Base-by-base conservation (phyloP, 2,113 vertebrate genomes). In the Cairina moschata region DNA sequence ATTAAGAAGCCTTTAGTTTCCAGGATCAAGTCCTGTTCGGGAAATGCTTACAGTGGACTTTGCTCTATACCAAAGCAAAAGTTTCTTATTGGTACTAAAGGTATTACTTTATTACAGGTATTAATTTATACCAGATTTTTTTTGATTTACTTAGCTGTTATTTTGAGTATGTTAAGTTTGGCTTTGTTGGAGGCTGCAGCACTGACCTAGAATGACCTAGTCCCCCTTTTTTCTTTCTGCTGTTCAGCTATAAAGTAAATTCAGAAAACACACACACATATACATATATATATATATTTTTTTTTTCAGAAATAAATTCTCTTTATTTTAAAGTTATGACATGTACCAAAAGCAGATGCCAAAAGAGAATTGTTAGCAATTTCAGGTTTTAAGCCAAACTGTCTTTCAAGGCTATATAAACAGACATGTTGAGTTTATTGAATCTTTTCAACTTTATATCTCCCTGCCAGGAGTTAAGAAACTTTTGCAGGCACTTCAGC, bases 311-410 rank as follows among this genome's bases (percentile, higher is more conserved):
- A 97, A 95, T 88, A 88, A 91, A 92, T 81, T 71, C 2, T 77
- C 72, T 96, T 95, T 96, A 96, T 97, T 97, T 96, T 92, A 69
- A 91, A 94, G 82, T 86, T 90, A 48, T 82, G 56, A 77, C 63
- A 83, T 89, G 76, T 77, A 82, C 29, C 44, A 89, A 95, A 95
- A 94, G 89, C 63, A 92, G 65, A 89, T 0, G 11, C 52, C 63
- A 91, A 56, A 93, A 72, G 13, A 80, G 32, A 86, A 72, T 80
- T 29, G 42, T 17, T 73, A 62, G 60, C 88, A 10, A 79, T 52
- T 84, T 94, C 65, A 77, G 25, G 13, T 60, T 88, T 81, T 72
- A 93, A 78, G 83, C 48, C 71, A 91, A 79, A 66, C 58, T 78
- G 20, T 69, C 36, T 75, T 93, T 95, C 54, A 88, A 28, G 58